Evolutionary conservation across 2,797 vertebrate species (phyloP), one percentile per base, ranked within the genome.

Genomic region (Hippopotamyrus pictus): DNA sequence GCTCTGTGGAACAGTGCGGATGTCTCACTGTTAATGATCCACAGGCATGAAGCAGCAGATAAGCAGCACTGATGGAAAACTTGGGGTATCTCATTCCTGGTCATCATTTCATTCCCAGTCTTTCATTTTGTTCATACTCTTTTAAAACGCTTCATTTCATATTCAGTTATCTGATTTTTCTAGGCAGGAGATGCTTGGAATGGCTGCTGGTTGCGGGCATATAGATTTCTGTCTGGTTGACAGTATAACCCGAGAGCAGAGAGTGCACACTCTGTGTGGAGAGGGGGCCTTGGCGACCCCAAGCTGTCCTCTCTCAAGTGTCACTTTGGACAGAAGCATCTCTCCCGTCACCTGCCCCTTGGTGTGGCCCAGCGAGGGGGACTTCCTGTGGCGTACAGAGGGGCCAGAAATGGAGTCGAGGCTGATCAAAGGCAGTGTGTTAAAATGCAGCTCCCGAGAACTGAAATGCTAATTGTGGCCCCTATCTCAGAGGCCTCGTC

Each of bases 381-480:
- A 37, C 25, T 73, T 73, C 14, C 69, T 33, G 69, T 14, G 25
- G 29, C 14, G 12, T 17, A 37, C 69, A 37, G 69, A 37, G 4
- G 11, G 3, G 29, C 14, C 69, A 73, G 12, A 73, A 37, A 17
- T 3, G 5, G 7, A n/a, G 37, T 46, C 44, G 0, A 22, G 22
- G 89, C 90, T 91, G 90, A 76, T 91, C 84, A 48, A 57, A 37
- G 50, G 25, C 84, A 19, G 5, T 90, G 85, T 89, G 89, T 90
- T 89, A 22, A 48, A 89, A 54, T 59, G 14, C 29, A 5, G 88
- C 62, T 92, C 91, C 3, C 89, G 88, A 0, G 41, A 87, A 69
- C 73, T 62, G 90, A 91, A 88, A 89, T 89, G 89, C 88, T 91
- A 91, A 92, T 92, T 90, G 91, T 37, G 86, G 92, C 91, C 89